These are phyloP conservation scores for Yasuhikotakia modesta DNA, from an alignment of 2,797 vertebrate genomes.

Conservation along the genomic window DNA sequence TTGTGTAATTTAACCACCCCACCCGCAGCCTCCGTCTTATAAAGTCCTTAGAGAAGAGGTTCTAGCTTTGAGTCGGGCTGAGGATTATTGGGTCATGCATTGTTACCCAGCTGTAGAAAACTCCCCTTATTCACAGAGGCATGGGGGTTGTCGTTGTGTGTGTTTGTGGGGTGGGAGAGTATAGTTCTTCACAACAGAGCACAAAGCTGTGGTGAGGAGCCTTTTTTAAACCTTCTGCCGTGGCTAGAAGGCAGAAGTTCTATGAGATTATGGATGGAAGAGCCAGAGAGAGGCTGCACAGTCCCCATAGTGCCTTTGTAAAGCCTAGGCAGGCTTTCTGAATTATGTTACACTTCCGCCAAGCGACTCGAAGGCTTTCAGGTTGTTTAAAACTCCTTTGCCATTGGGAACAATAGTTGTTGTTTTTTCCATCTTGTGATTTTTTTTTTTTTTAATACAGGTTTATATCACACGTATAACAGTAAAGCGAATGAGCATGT, in stretches of 20 bases:
- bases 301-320: conserved; percentile 18
- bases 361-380: conserved; percentile 11
- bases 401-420: background rate
- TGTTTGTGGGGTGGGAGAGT: conserved; percentile 39
- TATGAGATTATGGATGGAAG: conserved; percentile 41
- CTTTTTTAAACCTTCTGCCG: conserved; percentile 55
- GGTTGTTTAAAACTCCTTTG: conserved; percentile 25
- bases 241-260: conserved; percentile 50
- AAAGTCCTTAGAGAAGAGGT: conserved; percentile 76
- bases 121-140: conserved; percentile 70
- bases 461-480: background rate
- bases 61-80: conserved; percentile 78
- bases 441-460: conserved; percentile 37
- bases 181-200: conserved; percentile 19
- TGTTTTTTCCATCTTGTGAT: conserved; percentile 13
- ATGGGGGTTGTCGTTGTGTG: conserved; percentile 45
- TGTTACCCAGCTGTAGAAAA: conserved; percentile 84
- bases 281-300: conserved; percentile 39
- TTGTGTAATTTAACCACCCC: conserved; percentile 58
- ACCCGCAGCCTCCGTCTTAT: conserved; percentile 65
- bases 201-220: conserved; percentile 51
- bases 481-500: background rate
- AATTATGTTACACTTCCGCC: conserved; percentile 25
- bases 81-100: conserved; percentile 85
- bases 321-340: conserved; percentile 11